Evolutionary conservation across 1,140 invertebrate genomes (phyloP), one percentile per base, ranked within the genome.

Genomic region (Drosophila repletoides): DNA sequence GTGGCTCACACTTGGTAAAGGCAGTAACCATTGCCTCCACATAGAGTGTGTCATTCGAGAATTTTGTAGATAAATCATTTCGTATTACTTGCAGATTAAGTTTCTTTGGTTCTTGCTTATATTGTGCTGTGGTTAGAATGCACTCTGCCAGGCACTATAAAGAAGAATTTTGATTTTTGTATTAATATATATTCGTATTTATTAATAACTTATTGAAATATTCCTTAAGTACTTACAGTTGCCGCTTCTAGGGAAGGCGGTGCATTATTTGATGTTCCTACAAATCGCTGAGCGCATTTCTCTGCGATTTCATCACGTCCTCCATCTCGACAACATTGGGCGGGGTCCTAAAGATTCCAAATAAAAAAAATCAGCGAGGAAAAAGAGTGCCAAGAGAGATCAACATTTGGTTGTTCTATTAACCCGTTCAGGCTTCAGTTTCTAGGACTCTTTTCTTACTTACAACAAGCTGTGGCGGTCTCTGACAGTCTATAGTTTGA

Each of bases 121-220:
- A 88, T 19, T 79, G 64, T 2, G 76, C 60, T 1, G 77, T 65
- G 2, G 53, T 74, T 0, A 89, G 48, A 1, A 89, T 88, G 29
- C 88, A 89, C 4, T 89, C 83, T 3, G 88, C 88, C 1, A 89
- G 43, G 19, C 88, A 89, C 86, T 89, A 17, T 1, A n/a, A 14
- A 48, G n/a, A 5, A n/a, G 2, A 5, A 9, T 19, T 17, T 41
- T 17, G 24, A 29, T 41, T 5, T 21, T 2, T 36, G 3, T 21
- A 4, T n/a, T 2, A 9, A 22, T 6, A 1, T 2, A n/a, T 5
- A 38, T 7, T 7, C n/a, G 19, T 14, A 4, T 15, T 17, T 3
- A 17, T 14, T 5, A n/a, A 1, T 0, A 1, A 29, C 14, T 21
- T 12, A 2, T 1, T 5, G 2, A 5, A 3, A 21, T 0, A 2